Conservation (phyloP, 2,113 vertebrate species). For the Oxyura jamaicensis region DNA sequence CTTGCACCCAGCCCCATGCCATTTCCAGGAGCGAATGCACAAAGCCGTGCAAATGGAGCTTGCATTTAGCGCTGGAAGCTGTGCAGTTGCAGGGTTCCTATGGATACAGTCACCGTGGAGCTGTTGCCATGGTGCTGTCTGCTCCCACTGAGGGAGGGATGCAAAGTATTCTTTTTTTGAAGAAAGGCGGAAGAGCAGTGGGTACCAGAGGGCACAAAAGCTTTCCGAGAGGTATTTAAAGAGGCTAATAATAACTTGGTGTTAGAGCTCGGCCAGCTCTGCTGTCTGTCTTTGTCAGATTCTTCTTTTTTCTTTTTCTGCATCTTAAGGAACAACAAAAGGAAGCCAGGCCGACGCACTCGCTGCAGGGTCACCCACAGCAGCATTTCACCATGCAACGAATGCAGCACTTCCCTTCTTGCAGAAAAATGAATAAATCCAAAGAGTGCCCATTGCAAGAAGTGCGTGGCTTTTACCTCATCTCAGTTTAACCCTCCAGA, state of each 20-base stretch:
- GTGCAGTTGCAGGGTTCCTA: neutral
- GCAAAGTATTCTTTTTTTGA: neutral
- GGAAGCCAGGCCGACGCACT: neutral
- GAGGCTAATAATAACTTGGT: neutral
- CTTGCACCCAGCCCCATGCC: neutral
- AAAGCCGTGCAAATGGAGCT: neutral
- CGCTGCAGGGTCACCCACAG: neutral
- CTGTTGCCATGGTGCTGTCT: constrained; percentile 47
- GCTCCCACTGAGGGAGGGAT: neutral
- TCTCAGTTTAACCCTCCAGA: neutral
- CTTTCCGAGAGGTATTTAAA: neutral
- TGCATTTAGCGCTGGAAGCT: neutral
- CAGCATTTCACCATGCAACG: neutral
- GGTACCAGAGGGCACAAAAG: neutral
- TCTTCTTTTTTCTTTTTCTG: neutral
- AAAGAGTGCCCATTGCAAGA: neutral
- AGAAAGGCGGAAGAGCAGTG: neutral
- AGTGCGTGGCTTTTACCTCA: neutral
- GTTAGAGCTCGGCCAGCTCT: neutral
- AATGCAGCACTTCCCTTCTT: neutral
- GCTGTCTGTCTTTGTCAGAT: neutral
- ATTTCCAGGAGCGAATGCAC: neutral
- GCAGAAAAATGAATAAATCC: neutral
- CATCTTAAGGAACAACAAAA: neutral
- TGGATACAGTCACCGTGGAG: constrained; percentile 42